phyloP scores from a whole-genome alignment of 2,113 vertebrate species.

The Chaenogobius annularis region DNA sequence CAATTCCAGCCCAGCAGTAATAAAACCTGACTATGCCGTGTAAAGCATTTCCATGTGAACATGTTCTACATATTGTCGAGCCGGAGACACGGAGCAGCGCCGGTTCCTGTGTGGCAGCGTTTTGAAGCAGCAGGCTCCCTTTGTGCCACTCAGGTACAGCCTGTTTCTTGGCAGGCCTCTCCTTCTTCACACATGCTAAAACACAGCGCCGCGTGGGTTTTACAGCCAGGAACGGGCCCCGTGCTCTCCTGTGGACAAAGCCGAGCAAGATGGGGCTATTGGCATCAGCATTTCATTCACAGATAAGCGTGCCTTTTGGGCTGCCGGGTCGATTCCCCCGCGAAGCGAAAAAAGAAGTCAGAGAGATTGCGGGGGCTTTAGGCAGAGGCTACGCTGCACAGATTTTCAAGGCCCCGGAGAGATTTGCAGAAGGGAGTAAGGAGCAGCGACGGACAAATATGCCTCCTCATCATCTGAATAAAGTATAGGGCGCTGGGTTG shows the following conservation, averaged over 20 bases:
- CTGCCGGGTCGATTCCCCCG: slow-evolving; percentile 65
- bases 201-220: slow-evolving; percentile 55
- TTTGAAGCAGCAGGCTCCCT: slow-evolving; percentile 22
- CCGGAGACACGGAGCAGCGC: background rate
- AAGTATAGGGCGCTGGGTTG: slow-evolving; percentile 19
- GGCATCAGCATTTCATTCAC: slow-evolving; percentile 67
- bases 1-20: background rate
- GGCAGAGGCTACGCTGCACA: slow-evolving; percentile 42
- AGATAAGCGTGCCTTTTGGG: slow-evolving; percentile 48
- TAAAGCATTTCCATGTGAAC: background rate
- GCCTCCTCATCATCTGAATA: slow-evolving; percentile 40
- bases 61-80: background rate
- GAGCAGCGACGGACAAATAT: slow-evolving; percentile 44
- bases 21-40: background rate
- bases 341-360: slow-evolving; percentile 48
- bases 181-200: slow-evolving; percentile 50
- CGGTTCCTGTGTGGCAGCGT: background rate
- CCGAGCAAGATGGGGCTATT: slow-evolving; percentile 31
- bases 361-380: slow-evolving; percentile 40
- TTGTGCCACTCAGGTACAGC: slow-evolving; percentile 41
- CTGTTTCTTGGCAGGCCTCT: slow-evolving; percentile 40
- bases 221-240: slow-evolving; percentile 30
- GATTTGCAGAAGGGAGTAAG: slow-evolving; percentile 11
- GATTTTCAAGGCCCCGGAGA: slow-evolving; percentile 50
- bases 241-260: slow-evolving; percentile 49